Evolutionary conservation across 2,888 invertebrate genomes (phyloP).

Genomic region (Dryobota labecula): DNA sequence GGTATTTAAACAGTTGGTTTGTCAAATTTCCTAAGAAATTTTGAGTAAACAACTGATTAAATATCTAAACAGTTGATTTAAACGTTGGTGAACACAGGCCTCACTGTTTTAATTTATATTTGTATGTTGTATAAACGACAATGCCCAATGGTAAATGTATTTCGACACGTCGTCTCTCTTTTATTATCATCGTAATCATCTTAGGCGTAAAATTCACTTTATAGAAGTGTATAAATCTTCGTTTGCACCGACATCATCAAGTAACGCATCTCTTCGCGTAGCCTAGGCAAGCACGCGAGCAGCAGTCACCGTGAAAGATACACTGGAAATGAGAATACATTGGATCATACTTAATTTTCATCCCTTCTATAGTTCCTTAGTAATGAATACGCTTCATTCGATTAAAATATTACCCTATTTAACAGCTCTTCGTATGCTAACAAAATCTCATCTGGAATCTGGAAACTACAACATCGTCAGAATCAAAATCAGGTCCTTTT

Average conservation of each 20-base stretch:
- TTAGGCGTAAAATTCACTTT: neutral
- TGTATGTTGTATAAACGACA: neutral
- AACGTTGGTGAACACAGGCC: too few species aligned
- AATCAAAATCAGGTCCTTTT: neutral
- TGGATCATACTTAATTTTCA: neutral
- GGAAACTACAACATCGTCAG: neutral
- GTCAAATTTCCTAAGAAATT: too few species aligned
- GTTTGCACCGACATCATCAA: conserved; percentile 5
- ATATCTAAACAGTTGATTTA: too few species aligned
- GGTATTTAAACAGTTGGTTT: too few species aligned
- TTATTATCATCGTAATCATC: neutral
- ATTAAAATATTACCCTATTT: neutral
- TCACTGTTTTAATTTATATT: neutral
- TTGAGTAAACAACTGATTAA: too few species aligned
- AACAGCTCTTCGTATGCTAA: neutral
- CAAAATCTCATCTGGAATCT: neutral
- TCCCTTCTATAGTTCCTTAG: neutral
- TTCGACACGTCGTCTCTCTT: neutral
- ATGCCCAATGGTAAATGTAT: neutral
- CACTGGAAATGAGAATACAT: conserved; percentile 42
- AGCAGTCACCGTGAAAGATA: conserved; percentile 51
- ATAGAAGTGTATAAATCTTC: neutral
- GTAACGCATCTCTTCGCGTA: conserved; percentile 49
- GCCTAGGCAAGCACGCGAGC: conserved; percentile 50
- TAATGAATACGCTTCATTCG: neutral